These are phyloP conservation scores for Poecilia picta DNA, from an alignment of 2,797 vertebrate genomes.

Conservation along the genomic window DNA sequence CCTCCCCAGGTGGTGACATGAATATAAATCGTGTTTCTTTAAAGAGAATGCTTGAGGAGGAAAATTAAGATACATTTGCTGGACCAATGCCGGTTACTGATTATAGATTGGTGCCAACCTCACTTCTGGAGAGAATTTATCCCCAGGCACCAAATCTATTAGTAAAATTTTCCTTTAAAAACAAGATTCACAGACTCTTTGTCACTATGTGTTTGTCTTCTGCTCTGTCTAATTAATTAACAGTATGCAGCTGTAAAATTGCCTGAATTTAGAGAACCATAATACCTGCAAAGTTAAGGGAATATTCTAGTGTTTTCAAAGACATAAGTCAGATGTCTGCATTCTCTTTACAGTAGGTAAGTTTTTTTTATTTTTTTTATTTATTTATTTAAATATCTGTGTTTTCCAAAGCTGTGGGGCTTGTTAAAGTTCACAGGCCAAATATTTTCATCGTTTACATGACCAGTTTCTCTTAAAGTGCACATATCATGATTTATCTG, in stretches of 20 bases:
- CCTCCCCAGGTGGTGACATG: slow-evolving; percentile 46
- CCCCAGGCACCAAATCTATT: slow-evolving; percentile 49
- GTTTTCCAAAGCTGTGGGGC: not conserved
- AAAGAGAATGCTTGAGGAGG: slow-evolving; percentile 39
- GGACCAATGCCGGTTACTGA: slow-evolving; percentile 58
- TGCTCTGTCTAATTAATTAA: slow-evolving; percentile 62
- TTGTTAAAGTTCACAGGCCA: not conserved
- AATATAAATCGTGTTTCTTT: slow-evolving; percentile 54
- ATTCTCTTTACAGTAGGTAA: slow-evolving; percentile 14
- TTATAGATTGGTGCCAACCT: slow-evolving; percentile 41
- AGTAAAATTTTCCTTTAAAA: slow-evolving; percentile 41
- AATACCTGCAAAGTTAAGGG: slow-evolving; percentile 41
- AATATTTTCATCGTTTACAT: slow-evolving; percentile 2
- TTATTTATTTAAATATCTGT: not conserved
- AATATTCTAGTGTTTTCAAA: slow-evolving; percentile 44
- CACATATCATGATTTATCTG: not conserved
- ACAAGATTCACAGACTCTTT: slow-evolving; percentile 9
- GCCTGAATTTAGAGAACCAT: slow-evolving; percentile 40
- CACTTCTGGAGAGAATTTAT: slow-evolving; percentile 28
- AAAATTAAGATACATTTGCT: slow-evolving; percentile 68
- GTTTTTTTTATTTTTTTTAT: no score
- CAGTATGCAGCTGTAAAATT: slow-evolving; percentile 53
- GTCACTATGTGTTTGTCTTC: slow-evolving; percentile 17
- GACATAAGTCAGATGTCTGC: slow-evolving; percentile 22
- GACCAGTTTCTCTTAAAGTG: not conserved